phyloP scores from a whole-genome alignment of 2,797 vertebrate species.

The Falco novaeseelandiae region DNA sequence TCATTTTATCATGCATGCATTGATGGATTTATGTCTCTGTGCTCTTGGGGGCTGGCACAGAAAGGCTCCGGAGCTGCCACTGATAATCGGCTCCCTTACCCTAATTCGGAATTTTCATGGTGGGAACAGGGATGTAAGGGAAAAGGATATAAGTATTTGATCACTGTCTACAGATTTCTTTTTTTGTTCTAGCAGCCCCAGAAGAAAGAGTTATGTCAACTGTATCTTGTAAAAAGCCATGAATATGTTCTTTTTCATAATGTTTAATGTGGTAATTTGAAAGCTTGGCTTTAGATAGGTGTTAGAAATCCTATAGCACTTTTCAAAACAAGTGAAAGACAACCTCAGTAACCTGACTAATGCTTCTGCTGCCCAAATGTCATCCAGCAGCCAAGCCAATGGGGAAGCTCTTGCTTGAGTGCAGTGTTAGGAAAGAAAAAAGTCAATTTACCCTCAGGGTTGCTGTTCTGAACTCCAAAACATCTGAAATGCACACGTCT shows the following conservation, averaged over 20 bases:
- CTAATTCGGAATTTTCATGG: neutral
- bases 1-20: neutral
- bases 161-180: neutral
- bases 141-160: slow-evolving; percentile 16
- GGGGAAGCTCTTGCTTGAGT: neutral
- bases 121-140: neutral
- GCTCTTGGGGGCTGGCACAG: slow-evolving; percentile 1
- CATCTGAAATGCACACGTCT: slow-evolving; percentile 39
- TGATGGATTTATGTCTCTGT: slow-evolving; percentile 40
- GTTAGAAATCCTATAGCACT: slow-evolving; percentile 58
- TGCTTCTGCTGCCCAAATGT: slow-evolving; percentile 25
- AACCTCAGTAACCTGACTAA: slow-evolving; percentile 50
- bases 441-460: slow-evolving; percentile 26
- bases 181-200: neutral
- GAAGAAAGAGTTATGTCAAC: slow-evolving; percentile 53
- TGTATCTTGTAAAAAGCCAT: slow-evolving; percentile 28
- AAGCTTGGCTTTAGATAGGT: slow-evolving; percentile 50
- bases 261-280: slow-evolving; percentile 50
- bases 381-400: slow-evolving; percentile 23
- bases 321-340: slow-evolving; percentile 61
- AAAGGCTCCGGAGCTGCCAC: slow-evolving; percentile 6
- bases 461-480: slow-evolving; percentile 37
- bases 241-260: slow-evolving; percentile 38
- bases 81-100: neutral
- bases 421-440: neutral